Conservation (phyloP, 1,140 invertebrate species). For the Mylabris phalerata region DNA sequence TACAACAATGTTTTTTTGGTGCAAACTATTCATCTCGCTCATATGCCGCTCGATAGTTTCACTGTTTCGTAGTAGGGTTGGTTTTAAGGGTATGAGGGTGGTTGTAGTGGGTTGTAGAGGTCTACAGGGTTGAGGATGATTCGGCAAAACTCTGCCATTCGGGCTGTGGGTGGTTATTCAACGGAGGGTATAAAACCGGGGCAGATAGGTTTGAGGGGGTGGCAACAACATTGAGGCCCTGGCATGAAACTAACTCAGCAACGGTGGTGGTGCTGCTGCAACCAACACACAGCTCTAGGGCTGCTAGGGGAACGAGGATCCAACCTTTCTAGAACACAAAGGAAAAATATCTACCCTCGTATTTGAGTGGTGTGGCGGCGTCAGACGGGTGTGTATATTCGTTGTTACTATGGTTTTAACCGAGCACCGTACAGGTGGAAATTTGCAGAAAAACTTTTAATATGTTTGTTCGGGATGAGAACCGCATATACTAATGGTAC, state of each 20-base stretch:
- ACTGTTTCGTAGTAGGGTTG: no score
- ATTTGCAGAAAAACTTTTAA: conserved; percentile 8
- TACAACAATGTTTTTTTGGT: no score
- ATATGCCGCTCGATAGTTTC: no score
- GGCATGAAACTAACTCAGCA: no score
- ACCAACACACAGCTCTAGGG: background rate
- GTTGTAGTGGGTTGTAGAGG: conserved; percentile 24
- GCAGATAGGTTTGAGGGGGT: background rate
- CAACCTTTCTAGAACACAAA: conserved; percentile 15
- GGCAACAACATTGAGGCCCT: background rate
- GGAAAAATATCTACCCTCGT: conserved; percentile 14
- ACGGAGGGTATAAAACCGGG: conserved; percentile 15
- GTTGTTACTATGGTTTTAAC: conserved; percentile 24
- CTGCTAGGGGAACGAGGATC: conserved; percentile 8
- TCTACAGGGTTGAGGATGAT: conserved; percentile 37
- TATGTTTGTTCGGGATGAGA: background rate
- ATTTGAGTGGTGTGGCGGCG: background rate
- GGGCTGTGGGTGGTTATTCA: conserved; percentile 4
- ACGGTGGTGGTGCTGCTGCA: conserved; percentile 5
- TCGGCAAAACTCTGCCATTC: conserved; percentile 33
- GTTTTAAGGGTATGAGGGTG: no score
- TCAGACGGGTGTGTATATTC: background rate
- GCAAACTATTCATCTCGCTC: no score
- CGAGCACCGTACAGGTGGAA: conserved; percentile 14
- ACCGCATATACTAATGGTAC: no score